A percentile compares a stretch with the other conserved stretches of the same genome.
Evolutionary conservation across 1,140 invertebrate genomes (phyloP).

Genomic region (Lamellibrachia luymesi): DNA sequence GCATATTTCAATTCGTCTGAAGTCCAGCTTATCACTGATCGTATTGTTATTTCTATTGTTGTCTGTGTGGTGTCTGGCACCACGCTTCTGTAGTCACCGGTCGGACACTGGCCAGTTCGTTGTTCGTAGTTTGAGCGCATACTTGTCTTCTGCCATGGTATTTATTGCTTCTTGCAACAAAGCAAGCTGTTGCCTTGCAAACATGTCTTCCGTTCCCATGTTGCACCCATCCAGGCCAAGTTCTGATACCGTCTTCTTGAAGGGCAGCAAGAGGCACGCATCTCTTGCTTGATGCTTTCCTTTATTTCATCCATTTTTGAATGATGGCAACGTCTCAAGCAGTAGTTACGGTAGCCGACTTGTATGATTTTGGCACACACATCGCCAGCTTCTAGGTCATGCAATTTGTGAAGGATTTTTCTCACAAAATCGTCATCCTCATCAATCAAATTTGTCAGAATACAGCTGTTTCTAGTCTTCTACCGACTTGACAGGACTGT

Average conservation of each 20-base stretch:
- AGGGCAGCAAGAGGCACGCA: neutral
- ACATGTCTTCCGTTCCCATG: neutral
- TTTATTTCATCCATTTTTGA: neutral
- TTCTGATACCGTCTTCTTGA: neutral
- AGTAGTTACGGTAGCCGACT: neutral
- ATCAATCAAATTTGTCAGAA: no score
- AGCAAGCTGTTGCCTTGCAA: neutral
- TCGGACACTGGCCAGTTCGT: no score
- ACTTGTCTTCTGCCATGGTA: neutral
- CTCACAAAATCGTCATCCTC: neutral
- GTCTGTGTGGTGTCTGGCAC: no score
- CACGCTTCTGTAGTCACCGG: no score
- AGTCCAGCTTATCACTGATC: no score
- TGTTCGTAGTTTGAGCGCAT: neutral
- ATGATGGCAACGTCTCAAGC: neutral
- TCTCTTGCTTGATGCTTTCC: neutral
- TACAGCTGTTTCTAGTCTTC: no score
- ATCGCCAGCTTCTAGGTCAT: neutral
- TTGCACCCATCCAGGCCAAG: neutral
- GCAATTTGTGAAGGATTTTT: neutral
- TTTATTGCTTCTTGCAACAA: neutral
- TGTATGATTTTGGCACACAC: neutral
- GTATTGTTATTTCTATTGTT: no score
- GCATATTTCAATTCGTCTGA: no score
- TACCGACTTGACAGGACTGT: no score